Conservation (phyloP, 2,888 invertebrate genomes). For the Scrobipalpa costella region DNA sequence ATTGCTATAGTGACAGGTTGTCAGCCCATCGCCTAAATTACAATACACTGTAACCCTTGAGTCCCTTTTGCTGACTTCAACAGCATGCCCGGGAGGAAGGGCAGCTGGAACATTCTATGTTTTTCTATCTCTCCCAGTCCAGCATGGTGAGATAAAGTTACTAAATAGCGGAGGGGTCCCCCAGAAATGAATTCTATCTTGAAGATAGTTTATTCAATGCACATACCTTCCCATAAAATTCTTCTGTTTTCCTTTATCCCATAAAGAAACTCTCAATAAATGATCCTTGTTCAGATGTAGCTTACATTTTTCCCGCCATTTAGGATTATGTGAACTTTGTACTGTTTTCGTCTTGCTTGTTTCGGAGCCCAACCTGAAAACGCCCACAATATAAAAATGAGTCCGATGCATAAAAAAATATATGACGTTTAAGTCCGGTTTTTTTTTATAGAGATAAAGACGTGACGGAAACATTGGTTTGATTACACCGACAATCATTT, state of each 20-base stretch:
- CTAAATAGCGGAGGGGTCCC: too few relatives aligned
- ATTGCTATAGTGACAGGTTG: too few relatives aligned
- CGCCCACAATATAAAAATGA: conserved; percentile 5
- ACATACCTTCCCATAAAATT: conserved; percentile 70
- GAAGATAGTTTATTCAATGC: too few relatives aligned
- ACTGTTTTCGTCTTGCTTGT: conserved; percentile 60
- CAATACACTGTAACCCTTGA: too few relatives aligned
- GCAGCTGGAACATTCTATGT: too few relatives aligned
- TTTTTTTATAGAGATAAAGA: neutral
- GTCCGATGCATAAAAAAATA: neutral
- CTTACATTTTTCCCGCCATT: conserved; percentile 66
- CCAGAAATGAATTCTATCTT: too few relatives aligned
- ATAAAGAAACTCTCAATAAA: conserved; percentile 54
- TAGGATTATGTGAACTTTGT: conserved; percentile 50
- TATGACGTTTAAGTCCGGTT: neutral
- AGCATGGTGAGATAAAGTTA: too few relatives aligned
- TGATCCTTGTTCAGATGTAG: conserved; percentile 55
- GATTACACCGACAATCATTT: neutral
- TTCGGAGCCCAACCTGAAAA: conserved; percentile 60
- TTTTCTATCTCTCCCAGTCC: too few relatives aligned
- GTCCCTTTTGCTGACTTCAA: too few relatives aligned
- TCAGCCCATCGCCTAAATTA: too few relatives aligned
- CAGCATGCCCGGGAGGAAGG: too few relatives aligned
- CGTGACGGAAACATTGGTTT: neutral
- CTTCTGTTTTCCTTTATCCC: conserved; percentile 68